Conservation (phyloP, 1,140 invertebrate genomes). For the Batillaria attramentaria region DNA sequence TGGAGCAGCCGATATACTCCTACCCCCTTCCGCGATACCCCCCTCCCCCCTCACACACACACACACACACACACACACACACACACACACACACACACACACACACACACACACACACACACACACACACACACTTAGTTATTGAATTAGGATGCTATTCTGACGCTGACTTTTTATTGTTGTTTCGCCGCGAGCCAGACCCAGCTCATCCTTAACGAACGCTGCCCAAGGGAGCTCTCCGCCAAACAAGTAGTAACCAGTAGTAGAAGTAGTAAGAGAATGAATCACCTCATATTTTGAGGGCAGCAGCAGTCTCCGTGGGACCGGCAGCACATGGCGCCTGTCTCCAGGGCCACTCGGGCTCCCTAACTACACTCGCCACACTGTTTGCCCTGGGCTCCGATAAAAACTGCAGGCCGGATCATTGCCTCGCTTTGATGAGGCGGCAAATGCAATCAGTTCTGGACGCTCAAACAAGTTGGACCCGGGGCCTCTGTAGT, state of each 20-base stretch:
- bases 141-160: neutral
- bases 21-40: too few species aligned
- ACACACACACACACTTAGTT: neutral
- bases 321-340: constrained; percentile 6
- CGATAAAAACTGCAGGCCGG: neutral
- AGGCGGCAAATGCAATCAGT: constrained; percentile 1
- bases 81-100: neutral
- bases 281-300: too few species aligned
- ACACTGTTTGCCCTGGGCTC: too few species aligned
- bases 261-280: too few species aligned
- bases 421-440: neutral
- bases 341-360: neutral
- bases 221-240: too few species aligned
- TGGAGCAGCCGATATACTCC: too few species aligned
- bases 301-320: neutral
- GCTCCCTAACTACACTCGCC: neutral
- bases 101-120: neutral
- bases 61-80: constrained; percentile 14
- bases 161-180: neutral
- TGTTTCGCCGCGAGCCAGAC: too few species aligned
- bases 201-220: too few species aligned
- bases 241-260: too few species aligned
- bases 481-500: neutral
- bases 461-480: neutral
- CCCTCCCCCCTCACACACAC: too few species aligned